Evolutionary conservation across 2,888 invertebrate species (phyloP), one percentile per base, ranked within the genome.

Genomic region (Tenthredo amoena): DNA sequence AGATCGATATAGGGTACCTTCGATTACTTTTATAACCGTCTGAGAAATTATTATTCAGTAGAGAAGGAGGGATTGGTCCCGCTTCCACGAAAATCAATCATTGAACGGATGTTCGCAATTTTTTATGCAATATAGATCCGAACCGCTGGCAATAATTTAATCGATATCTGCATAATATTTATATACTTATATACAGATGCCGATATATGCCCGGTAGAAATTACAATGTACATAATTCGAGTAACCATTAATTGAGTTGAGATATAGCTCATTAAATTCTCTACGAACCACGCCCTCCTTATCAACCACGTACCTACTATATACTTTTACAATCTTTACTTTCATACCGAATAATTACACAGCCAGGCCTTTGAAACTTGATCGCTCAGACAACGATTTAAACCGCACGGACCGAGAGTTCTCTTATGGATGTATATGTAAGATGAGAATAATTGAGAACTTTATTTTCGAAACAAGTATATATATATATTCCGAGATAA

Each of bases 51-150:
- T 83, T 83, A 71, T 83, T 76, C 86, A 85, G 85, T 58, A 85
- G 62, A 40, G 87, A 88, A 89, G 88, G 88, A 86, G 83, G 43
- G 83, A 47, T 83, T 86, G 88, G 87, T 87, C 86, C 85, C 87
- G 86, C 88, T 91, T 92, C 90, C 88, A 89, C 89, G 91, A 91
- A 91, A 92, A 92, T 91, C 91, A 91, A 92, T 92, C 92, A 91
- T 87, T 86, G 87, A 87, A 90, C 91, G 91, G 92, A 92, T 91
- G 90, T 90, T 87, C 87, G 89, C 88, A 90, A 92, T 92, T 91
- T 91, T 91, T 91, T 89, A 88, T 85, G 86, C 85, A 87, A 87
- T 86, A 87, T 86, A 87, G 86, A 89, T 89, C 83, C 43, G 71
- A 83, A 83, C 83, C 83, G 86, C 85, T 74, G 85, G 83, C 86